phyloP scores from a whole-genome alignment of 2,888 invertebrate species.

The Alcis repandata region DNA sequence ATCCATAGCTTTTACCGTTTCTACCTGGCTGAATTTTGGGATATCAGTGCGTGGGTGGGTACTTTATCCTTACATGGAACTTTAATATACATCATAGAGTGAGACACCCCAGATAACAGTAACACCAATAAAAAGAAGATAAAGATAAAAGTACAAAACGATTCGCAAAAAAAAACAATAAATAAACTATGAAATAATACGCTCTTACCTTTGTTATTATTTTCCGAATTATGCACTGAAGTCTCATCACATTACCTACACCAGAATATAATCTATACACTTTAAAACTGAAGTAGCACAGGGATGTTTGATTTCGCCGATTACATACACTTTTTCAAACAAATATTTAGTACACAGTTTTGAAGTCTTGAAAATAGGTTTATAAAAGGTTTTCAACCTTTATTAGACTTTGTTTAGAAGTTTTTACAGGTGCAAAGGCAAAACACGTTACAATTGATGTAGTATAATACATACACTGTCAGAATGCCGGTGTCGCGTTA shows the following conservation, averaged over 20 bases:
- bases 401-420: background rate
- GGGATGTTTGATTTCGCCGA: conserved; percentile 16
- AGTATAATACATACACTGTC: conserved; percentile 33
- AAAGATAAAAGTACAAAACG: background rate
- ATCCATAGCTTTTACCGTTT: too few relatives aligned
- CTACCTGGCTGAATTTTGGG: too few relatives aligned
- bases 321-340: background rate
- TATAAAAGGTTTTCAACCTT: too few relatives aligned
- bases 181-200: background rate
- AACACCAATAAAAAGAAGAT: conserved; percentile 11
- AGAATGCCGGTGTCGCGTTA: conserved; percentile 50
- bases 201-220: background rate
- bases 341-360: background rate
- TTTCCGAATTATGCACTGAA: background rate
- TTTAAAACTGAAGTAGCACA: conserved; percentile 22
- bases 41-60: background rate
- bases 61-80: background rate
- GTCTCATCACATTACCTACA: background rate
- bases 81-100: background rate
- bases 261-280: background rate
- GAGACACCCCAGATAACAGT: conserved; percentile 12
- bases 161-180: background rate
- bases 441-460: conserved; percentile 19
- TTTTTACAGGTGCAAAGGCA: background rate
- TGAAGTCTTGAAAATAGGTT: background rate